Evolutionary conservation across 2,113 vertebrate genomes (phyloP), one percentile per base, ranked within the genome.

Genomic region (Typhlomys cinereus): DNA sequence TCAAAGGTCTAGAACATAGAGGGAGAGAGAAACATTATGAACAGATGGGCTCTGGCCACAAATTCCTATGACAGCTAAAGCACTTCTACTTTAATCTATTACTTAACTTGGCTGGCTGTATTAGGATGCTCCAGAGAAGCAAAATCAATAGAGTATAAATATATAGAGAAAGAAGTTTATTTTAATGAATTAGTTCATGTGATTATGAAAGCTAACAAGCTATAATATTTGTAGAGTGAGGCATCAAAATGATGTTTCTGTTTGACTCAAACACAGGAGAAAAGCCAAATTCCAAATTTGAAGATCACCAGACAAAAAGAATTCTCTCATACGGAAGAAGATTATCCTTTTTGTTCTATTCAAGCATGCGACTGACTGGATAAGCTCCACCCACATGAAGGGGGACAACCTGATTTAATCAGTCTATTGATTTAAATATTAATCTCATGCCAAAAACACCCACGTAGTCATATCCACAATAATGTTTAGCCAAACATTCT

Each of bases 71-170:
- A 81, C 39, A 91, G 70, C 14, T 59, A 15, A 93, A 89, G 25
- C 9, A n/a, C 66, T 85, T 86, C 84, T 66, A 69, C 39, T 74
- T 61, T 81, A 62, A 69, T 86, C 70, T 89, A 36, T 57, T 92
- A 86, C 12, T 57, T 44, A 59, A 23, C 34, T 89, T 91, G 70
- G 11, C 48, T 41, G 57, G 39, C 29, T 85, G 34, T 50, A 61
- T 93, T 91, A 39, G 46, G 18, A 21, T n/a, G 89, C 44, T 89
- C 39, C 36, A 81, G 46, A 31, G 67, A 93, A 74, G 82, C 50
- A 82, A 88, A 82, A 64, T 41, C 44, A 44, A 52, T 79, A 23
- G 7, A 31, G 23, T 84, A 64, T 73, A 62, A 92, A 78, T 79
- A 44, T 71, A 80, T 70, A 75, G 39, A 74, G 23, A 57, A 36